Evolutionary conservation across 30 jellyfish, hydroid and myxozoan genomes (phyloP), one percentile per base, ranked within the genome.

Genomic region (Phacellophora camtschatica): DNA sequence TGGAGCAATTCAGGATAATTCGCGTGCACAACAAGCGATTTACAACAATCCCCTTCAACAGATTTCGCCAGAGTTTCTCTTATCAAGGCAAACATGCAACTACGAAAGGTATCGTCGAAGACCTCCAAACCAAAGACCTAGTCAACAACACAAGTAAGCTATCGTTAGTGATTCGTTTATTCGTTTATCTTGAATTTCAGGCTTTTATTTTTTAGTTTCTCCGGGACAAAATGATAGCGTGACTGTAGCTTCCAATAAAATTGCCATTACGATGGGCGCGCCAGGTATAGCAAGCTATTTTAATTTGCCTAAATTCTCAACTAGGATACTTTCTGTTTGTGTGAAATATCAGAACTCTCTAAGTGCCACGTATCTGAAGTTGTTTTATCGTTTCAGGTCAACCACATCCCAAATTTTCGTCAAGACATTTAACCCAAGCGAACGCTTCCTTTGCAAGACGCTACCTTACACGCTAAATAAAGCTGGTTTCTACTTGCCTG

Each of bases 31-130:
- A 23, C 86, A 82, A 22, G 81, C 73, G 16, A 46, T 67, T 29
- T 67, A 82, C 86, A 82, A 42, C 94, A 57, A 55, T 68, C 86
- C 86, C 24, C 77, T 68, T 62, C 94, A 70, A 29, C 94, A 68
- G 80, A 67, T 70, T 67, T 82, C 86, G 45, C 70, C 81, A 27
- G 94, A 82, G 42, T 70, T 67, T 41, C 86, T 59, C 74, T 32
- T 70, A 31, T 27, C 86, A 58, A 82, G 86, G 64, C 94, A 80
- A 46, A 56, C 91, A 56, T 80, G 84, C 80, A 66, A 66, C 59
- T 80, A 46, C 66, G 91, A 80, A 15, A 31, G 91, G 19, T 80
- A 46, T 45, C 61, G 91, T n/a, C 57, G 91, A 49, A 49, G 91
- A 56, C 84, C 81, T 29, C 45, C 80, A 12, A 80, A 32, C 66